phyloP scores from a whole-genome alignment of 2,113 vertebrate species.

The Aspiorhynchus laticeps region DNA sequence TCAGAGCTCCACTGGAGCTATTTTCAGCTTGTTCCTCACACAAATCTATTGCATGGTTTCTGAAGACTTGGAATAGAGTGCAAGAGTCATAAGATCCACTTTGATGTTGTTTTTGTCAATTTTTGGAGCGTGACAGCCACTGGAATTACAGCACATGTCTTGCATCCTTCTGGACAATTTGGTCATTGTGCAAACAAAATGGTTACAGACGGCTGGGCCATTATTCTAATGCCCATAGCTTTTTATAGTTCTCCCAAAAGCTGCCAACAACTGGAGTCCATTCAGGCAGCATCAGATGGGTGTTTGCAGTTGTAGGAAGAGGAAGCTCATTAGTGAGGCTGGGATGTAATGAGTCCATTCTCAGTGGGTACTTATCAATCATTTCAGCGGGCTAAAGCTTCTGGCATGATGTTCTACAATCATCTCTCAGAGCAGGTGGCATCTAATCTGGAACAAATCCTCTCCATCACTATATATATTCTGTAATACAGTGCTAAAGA shows the following conservation, averaged over 20 bases:
- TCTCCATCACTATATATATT: conserved; percentile 70
- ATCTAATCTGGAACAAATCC: conserved; percentile 73
- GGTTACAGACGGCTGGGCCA: conserved; percentile 25
- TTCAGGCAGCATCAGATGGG: conserved; percentile 46
- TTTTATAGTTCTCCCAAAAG: conserved; percentile 36
- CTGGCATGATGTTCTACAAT: conserved; percentile 65
- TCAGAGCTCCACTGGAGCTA: neutral
- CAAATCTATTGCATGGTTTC: neutral
- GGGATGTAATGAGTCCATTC: conserved; percentile 63
- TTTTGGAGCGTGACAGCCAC: neutral
- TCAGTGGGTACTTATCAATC: conserved; percentile 68
- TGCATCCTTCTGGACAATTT: conserved; percentile 24
- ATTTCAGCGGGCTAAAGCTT: conserved; percentile 64
- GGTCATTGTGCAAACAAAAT: conserved; percentile 37
- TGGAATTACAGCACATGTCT: neutral
- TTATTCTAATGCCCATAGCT: conserved; percentile 38
- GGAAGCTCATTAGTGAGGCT: conserved; percentile 64
- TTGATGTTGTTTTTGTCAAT: neutral
- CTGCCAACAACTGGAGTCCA: conserved; percentile 45
- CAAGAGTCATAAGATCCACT: neutral
- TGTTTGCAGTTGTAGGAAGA: conserved; percentile 55
- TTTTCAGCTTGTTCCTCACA: neutral
- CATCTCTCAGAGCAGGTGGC: conserved; percentile 74
- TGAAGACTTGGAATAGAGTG: neutral
- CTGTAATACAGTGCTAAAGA: conserved; percentile 69